phyloP scores from a whole-genome alignment of 2,113 vertebrate genomes.

The Speoplatyrhinus poulsoni region DNA sequence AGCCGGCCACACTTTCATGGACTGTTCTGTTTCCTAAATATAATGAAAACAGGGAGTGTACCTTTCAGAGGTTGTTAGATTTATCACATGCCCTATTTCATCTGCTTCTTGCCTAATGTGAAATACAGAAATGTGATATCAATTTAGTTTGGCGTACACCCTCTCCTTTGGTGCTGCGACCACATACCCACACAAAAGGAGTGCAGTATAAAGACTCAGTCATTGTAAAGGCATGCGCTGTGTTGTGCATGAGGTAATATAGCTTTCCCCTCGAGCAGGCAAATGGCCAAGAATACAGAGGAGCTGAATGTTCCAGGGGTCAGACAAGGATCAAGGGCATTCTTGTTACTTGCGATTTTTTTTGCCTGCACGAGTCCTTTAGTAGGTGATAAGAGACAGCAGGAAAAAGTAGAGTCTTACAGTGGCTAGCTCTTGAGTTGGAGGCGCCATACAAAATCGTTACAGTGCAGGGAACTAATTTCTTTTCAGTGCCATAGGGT shows the following conservation, averaged over 20 bases:
- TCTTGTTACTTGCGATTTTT: constrained; percentile 70
- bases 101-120: constrained; percentile 9
- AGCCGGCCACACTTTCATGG: too few species aligned
- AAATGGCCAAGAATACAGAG: constrained; percentile 29
- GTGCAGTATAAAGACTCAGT: constrained; percentile 41
- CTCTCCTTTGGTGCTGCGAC: constrained; percentile 30
- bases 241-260: constrained; percentile 42
- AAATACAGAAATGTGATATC: constrained; percentile 11
- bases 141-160: constrained; percentile 33
- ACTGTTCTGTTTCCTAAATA: too few species aligned
- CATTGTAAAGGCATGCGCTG: constrained; percentile 22
- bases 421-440: constrained; percentile 43
- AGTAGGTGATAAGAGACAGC: constrained; percentile 62
- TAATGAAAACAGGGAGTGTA: too few species aligned
- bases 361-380: constrained; percentile 46
- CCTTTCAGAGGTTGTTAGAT: background rate
- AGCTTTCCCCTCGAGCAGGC: constrained; percentile 35
- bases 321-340: constrained; percentile 66
- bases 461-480: constrained; percentile 62
- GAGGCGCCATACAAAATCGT: constrained; percentile 51
- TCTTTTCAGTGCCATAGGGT: constrained; percentile 64
- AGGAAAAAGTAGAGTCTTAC: constrained; percentile 42
- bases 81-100: constrained; percentile 1
- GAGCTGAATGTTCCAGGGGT: constrained; percentile 40
- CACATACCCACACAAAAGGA: constrained; percentile 29